Evolutionary conservation across 1,140 invertebrate species (phyloP), one percentile per base, ranked within the genome.

Genomic region (Zaprionus taronus): DNA sequence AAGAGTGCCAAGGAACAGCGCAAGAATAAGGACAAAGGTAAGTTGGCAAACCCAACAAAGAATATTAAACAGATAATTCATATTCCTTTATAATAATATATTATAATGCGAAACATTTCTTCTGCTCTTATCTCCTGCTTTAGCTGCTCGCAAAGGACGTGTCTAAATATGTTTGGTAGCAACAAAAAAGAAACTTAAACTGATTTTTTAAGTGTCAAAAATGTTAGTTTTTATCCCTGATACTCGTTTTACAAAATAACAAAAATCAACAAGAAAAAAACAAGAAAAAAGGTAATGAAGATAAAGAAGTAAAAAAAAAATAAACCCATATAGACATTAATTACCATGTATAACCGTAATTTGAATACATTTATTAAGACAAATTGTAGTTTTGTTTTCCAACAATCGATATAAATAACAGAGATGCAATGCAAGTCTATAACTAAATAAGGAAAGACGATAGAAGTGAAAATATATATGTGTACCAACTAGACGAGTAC

Each of bases 11-110:
- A 92, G 77, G 91, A 93, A 24, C 91, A 93, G 76, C 92, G 92
- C 51, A 93, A 93, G 66, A 93, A 93, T 71, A 92, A 92, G 73
- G 91, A 93, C 64, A 93, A 93, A 91, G 92, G 92, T 93, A 15
- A 74, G 71, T 65, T 11, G 14, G 4, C 17, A 57, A 22, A 49
- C 14, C 47, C 36, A 5, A 49, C 11, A 11, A 28, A 28, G 14
- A 26, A 73, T 47, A 38, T 15, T 9, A 28, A 36, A 51, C 17
- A 14, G 7, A 22, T 24, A 15, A 58, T 38, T 34, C 15, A 62
- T 26, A 31, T 22, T 55, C 14, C 11, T 68, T 14, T 47, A 51
- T 55, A 49, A 17, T 11, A 11, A 47, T 44, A 9, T 11, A 17
- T 17, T 3, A 47, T 47, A 17, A 17, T 44, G 11, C 1, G n/a